These are phyloP conservation scores for Lycocerus yunnanus DNA, from an alignment of 2,888 invertebrate genomes.

Conservation along the genomic window DNA sequence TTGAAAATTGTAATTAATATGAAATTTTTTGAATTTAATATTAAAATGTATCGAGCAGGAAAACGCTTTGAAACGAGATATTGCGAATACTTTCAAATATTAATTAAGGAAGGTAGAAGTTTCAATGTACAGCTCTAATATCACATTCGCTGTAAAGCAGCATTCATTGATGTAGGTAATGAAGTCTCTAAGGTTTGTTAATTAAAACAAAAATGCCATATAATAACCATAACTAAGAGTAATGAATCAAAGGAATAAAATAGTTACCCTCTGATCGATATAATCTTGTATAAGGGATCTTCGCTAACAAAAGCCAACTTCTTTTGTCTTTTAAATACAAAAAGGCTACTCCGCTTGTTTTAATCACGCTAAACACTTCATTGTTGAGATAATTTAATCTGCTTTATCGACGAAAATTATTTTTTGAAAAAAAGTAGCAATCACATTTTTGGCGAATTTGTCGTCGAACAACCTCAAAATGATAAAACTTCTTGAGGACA, in stretches of 20 bases:
- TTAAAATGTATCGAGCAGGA: neutral
- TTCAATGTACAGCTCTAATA: constrained; percentile 24
- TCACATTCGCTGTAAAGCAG: constrained; percentile 23
- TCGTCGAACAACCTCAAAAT: constrained; percentile 21
- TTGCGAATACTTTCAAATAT: constrained; percentile 17
- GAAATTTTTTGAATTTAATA: neutral
- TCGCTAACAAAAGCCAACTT: neutral
- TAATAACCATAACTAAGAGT: constrained; percentile 38
- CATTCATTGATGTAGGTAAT: constrained; percentile 26
- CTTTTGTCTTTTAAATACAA: neutral
- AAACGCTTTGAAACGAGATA: constrained; percentile 23
- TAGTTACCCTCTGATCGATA: constrained; percentile 18
- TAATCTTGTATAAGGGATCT: constrained; percentile 10
- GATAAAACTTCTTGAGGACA: constrained; percentile 41
- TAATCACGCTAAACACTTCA: neutral
- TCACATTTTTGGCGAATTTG: constrained; percentile 22
- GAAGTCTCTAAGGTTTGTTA: constrained; percentile 34
- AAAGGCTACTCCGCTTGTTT: neutral
- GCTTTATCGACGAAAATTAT: neutral
- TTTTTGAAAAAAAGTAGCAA: neutral
- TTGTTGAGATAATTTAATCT: neutral
- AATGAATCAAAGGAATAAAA: constrained; percentile 36
- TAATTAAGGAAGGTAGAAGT: constrained; percentile 23
- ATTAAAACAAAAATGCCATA: constrained; percentile 36
- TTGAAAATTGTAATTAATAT: constrained; percentile 7